phyloP scores from a whole-genome alignment of 2,888 invertebrate genomes.

The Drosophila pegasa region DNA sequence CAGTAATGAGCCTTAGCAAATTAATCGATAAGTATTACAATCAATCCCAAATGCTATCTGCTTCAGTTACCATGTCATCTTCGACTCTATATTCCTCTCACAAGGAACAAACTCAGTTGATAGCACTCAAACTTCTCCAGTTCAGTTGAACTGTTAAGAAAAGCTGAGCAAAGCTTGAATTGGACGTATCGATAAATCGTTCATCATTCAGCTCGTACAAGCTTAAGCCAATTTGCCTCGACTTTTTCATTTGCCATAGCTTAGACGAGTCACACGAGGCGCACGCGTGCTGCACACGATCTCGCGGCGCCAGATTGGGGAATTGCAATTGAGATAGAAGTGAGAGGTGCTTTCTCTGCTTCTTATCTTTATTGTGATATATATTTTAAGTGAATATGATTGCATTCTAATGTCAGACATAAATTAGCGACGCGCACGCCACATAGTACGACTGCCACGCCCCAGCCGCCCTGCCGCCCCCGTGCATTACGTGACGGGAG shows the following conservation, averaged over 20 bases:
- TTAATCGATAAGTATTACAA: neutral
- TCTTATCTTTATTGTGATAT: neutral
- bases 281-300: slow-evolving; percentile 2
- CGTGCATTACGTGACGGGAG: slow-evolving; percentile 71
- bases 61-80: neutral
- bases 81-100: neutral
- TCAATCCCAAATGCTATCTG: too few relatives aligned
- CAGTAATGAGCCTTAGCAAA: too few relatives aligned
- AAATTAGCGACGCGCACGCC: slow-evolving; percentile 68
- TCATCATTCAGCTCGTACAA: neutral
- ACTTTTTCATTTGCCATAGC: too few relatives aligned
- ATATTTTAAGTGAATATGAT: slow-evolving; percentile 77
- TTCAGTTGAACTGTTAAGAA: neutral
- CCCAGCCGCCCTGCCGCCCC: neutral
- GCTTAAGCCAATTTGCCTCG: neutral
- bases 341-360: neutral
- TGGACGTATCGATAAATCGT: neutral
- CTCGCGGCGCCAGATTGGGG: neutral
- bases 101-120: neutral
- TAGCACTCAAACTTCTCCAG: neutral
- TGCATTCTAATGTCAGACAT: slow-evolving; percentile 78
- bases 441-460: slow-evolving; percentile 11
- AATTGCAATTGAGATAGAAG: neutral
- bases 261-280: neutral
- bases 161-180: neutral